Evolutionary conservation across 1,140 invertebrate species (phyloP), one percentile per base, ranked within the genome.

Genomic region (Caenorhabditis elegans): DNA sequence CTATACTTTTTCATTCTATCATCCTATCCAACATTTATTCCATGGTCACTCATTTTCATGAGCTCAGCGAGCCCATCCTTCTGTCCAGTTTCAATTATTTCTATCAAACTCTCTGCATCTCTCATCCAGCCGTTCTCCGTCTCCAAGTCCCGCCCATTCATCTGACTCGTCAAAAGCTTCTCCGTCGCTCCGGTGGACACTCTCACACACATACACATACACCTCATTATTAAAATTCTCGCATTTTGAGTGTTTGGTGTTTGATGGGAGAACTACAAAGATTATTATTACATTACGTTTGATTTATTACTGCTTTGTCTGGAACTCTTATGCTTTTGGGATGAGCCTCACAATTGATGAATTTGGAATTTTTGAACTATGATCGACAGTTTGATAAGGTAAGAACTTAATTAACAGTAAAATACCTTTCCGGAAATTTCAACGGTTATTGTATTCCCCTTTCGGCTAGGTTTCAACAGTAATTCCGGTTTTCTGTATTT

Each of bases 161-260:
- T 70, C 60, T 43, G 34, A 39, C 60, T 39, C 60, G 34, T 39
- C 60, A 70, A 70, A 70, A 39, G 34, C 39, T 15, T 15, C 39
- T 15, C 39, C 39, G 6, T 15, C 39, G 39, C 39, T 15, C 15
- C 15, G 15, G 39, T 43, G 39, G 39, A 43, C 39, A 43, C 39
- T 8, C 6, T 15, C 55, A 39, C 13, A 43, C 39, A 43, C 39
- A 43, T 5, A 34, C 55, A 39, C 13, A 70, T 34, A 70, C 60
- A 70, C 60, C 60, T 70, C 60, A 70, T 70, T 70, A 70, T 70
- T 70, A 70, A 70, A 70, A 70, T 70, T 70, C 22, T 22, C 60
- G 53, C 28, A 1, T 34, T 3, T 22, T n/a, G 34, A 22, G 15
- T 31, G 26, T n/a, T n/a, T n/a, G n/a, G n/a, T n/a, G n/a, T n/a